A percentile compares a stretch with the other conserved stretches of the same genome.
Conservation (phyloP, 2,113 vertebrate species). For the Lamprologus ornatipinnis region DNA sequence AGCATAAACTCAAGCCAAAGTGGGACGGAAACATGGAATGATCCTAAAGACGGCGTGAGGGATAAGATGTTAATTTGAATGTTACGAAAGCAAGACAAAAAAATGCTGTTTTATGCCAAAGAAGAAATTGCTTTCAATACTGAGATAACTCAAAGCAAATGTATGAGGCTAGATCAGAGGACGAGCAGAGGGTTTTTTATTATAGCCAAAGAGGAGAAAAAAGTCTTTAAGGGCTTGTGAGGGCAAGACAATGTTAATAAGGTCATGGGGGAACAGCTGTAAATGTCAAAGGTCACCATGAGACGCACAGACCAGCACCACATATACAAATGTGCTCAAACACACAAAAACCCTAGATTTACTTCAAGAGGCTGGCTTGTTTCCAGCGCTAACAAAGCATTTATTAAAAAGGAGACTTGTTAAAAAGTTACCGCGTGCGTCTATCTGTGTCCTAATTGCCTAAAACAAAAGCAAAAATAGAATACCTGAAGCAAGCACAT, state of each 20-base stretch:
- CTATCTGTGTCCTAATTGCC: constrained; percentile 24
- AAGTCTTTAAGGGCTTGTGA: neutral
- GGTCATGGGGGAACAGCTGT: constrained; percentile 17
- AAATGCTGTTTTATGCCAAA: constrained; percentile 1
- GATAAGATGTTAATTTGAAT: neutral
- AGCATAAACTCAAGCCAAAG: neutral
- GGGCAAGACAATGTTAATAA: neutral
- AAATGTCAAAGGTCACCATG: neutral
- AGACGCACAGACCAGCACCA: neutral
- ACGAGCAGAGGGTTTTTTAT: neutral
- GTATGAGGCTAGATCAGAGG: neutral
- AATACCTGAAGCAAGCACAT: neutral
- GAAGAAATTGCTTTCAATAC: neutral
- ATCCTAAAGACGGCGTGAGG: neutral
- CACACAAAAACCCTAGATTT: neutral
- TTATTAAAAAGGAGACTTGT: constrained; percentile 21
- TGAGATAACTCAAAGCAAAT: constrained; percentile 12
- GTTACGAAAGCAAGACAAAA: neutral
- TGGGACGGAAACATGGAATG: neutral
- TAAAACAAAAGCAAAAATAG: constrained; percentile 10
- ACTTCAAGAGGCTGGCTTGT: neutral
- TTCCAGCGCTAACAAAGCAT: constrained; percentile 8
- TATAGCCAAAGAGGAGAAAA: neutral
- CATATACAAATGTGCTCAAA: neutral
- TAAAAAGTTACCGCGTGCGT: neutral